These are phyloP conservation scores for Onthophagus sagittarius DNA, from an alignment of 2,888 invertebrate genomes.

Conservation along the genomic window DNA sequence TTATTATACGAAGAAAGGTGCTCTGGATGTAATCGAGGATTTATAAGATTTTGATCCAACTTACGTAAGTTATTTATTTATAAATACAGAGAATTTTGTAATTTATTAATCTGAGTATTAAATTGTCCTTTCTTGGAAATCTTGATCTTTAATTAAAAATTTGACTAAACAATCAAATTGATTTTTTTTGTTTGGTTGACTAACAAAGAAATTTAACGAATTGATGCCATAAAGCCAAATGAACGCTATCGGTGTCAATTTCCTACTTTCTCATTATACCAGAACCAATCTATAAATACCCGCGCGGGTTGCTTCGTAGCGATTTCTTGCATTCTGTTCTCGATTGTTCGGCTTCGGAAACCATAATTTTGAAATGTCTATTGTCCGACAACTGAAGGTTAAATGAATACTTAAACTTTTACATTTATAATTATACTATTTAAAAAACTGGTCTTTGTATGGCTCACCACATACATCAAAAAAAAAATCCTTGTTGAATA, in stretches of 20 bases:
- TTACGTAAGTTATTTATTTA: background rate
- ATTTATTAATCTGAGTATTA: background rate
- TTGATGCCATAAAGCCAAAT: background rate
- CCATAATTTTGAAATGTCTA: background rate
- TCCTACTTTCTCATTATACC: background rate
- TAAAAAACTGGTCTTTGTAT: background rate
- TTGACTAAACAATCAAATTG: no score
- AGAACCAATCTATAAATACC: background rate
- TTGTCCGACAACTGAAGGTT: background rate
- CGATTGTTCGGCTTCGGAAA: background rate
- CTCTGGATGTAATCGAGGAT: background rate
- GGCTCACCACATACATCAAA: no score
- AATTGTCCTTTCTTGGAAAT: no score
- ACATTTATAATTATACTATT: background rate
- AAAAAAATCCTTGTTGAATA: no score
- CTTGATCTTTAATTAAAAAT: no score
- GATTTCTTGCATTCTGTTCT: background rate
- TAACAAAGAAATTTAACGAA: background rate
- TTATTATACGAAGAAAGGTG: slow-evolving; percentile 3
- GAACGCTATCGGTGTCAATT: background rate
- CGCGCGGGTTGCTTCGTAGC: background rate
- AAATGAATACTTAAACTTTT: background rate
- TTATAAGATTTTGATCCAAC: background rate
- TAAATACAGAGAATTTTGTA: background rate
- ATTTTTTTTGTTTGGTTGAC: background rate